These are phyloP conservation scores for Chrysemys picta DNA, from an alignment of 2,113 vertebrate genomes.

Conservation along the genomic window DNA sequence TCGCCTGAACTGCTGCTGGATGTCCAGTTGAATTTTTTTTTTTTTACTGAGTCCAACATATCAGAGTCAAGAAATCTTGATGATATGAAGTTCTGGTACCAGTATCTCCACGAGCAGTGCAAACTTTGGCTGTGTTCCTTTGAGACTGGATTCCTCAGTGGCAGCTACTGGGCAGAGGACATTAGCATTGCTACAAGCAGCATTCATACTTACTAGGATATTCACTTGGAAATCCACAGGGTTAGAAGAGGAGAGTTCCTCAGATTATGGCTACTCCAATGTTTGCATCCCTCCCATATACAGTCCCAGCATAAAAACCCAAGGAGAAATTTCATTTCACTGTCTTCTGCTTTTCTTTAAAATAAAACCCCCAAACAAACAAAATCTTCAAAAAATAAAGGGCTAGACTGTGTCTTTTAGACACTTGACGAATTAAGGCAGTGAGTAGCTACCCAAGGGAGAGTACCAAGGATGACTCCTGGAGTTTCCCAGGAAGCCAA, in stretches of 20 bases:
- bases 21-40: background rate
- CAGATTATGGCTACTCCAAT: background rate
- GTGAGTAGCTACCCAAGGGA: background rate
- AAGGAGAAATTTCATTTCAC: background rate
- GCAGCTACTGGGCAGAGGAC: background rate
- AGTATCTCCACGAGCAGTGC: background rate
- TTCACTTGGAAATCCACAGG: background rate
- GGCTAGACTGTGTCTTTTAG: background rate
- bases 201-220: constrained; percentile 11
- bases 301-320: too few relatives aligned
- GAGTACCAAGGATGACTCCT: background rate
- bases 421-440: background rate
- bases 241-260: background rate
- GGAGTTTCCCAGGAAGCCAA: background rate
- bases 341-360: background rate
- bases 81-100: background rate
- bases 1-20: background rate
- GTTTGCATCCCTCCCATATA: too few relatives aligned
- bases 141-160: background rate
- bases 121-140: background rate
- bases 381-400: background rate
- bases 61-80: background rate
- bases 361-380: background rate
- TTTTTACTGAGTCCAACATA: background rate
- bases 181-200: background rate